Conservation (phyloP, 2,888 invertebrate genomes). For the Parnassius mnemosyne region DNA sequence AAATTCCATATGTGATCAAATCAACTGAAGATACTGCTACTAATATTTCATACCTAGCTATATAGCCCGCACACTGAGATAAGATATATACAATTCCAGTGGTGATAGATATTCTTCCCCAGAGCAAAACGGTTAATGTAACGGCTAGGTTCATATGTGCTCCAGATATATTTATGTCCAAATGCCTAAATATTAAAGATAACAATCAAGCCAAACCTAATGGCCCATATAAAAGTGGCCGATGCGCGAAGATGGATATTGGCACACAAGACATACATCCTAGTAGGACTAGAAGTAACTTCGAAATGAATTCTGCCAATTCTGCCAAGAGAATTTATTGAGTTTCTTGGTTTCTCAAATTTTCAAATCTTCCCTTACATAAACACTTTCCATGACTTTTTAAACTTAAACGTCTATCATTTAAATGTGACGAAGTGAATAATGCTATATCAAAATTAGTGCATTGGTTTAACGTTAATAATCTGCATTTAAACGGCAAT, state of each 20-base stretch:
- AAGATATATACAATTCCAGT: slow-evolving; percentile 82
- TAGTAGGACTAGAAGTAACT: slow-evolving; percentile 82
- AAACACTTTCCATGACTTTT: too few species aligned
- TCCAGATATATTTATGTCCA: slow-evolving; percentile 85
- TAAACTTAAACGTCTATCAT: too few species aligned
- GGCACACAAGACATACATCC: slow-evolving; percentile 87
- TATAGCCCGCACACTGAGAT: slow-evolving; percentile 84
- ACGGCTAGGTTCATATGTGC: slow-evolving; percentile 87
- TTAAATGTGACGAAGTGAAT: too few species aligned
- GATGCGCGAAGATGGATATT: slow-evolving; percentile 52
- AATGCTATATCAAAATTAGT: too few species aligned
- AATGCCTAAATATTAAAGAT: slow-evolving; percentile 83
- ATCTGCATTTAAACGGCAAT: too few species aligned
- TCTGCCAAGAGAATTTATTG: slow-evolving; percentile 32
- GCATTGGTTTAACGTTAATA: too few species aligned
- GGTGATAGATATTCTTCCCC: slow-evolving; percentile 76
- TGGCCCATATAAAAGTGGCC: slow-evolving; percentile 72
- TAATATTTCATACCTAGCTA: slow-evolving; percentile 85
- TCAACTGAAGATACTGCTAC: slow-evolving; percentile 68
- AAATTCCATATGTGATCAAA: slow-evolving; percentile 70
- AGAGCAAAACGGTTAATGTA: slow-evolving; percentile 82
- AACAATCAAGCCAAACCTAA: slow-evolving; percentile 83
- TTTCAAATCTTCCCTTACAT: slow-evolving; percentile 9
- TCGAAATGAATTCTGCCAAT: slow-evolving; percentile 83
- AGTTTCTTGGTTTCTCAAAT: slow-evolving; percentile 4